Base-by-base conservation (phyloP, 2,888 invertebrate genomes). In the Marasmarcha lunaedactyla region DNA sequence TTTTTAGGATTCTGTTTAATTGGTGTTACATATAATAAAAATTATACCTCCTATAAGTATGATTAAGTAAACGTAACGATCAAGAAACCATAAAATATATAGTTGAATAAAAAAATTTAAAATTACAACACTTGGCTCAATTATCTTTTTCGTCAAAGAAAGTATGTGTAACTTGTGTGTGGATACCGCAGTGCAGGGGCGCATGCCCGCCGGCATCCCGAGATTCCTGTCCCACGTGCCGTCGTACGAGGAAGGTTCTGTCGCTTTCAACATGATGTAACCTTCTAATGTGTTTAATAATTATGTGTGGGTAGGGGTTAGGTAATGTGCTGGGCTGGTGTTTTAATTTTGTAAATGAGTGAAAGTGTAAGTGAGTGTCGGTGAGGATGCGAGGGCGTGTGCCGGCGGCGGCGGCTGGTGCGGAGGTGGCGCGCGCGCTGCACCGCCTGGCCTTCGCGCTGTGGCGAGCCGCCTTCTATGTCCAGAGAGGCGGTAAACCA, bases 371-470 rank as follows among this genome's bases (percentile, higher is more conserved):
- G 44, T 38, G 14, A 41, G 39, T 43, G 35, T 12, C 26, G 37
- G 43, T 47, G 43, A 44, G 51, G 58, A 73, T 78, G 81, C 63
- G 67, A 48, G 68, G 64, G 55, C 65, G 54, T 56, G 54, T 36
- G 40, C 39, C 51, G 54, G 55, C 58, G 58, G 52, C 55, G 53
- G 55, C 55, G 44, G 53, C 52, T 39, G 73, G 74, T 42, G 72
- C 71, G 52, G 86, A 87, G 36, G 86, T 87, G 9, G 86, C 86
- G 48, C 86, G 87, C 42, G 78, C 90, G 50, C 74, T 91, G 45
- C 90, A 90, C 55, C 85, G 89, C 42, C 86, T 91, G 26, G 91
- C 91, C 30, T 90, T 91, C 57, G 90, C 90, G 20, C 81, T 91
- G 44, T 91, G 90, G 90, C 88, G 90, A 51, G 89, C 89, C 40